Evolutionary conservation across 2,113 vertebrate genomes (phyloP), one percentile per base, ranked within the genome.

Genomic region (Phoxinus phoxinus): DNA sequence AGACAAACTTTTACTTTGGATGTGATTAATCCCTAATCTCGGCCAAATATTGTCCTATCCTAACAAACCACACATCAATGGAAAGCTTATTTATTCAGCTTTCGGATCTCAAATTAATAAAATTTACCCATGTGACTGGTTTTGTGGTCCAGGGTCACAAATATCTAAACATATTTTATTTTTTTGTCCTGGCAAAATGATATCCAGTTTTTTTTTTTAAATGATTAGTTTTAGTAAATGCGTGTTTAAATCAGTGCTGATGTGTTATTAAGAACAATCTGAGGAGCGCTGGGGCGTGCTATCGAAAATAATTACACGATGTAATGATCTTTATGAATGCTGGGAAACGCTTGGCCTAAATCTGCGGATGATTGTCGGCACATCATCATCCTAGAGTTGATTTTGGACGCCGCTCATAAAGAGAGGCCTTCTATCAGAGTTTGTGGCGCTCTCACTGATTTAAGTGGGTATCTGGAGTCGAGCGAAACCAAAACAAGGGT

Each of bases 321-420:
- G 11, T 17, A 58, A 79, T 61, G 76, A n/a, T 81, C 35, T n/a
- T 79, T 4, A 65, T 65, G 78, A 65, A 63, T 82, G 80, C 80
- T 82, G 80, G 80, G 80, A 82, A 82, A 32, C 13, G 80, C 44
- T 82, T 82, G 80, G 61, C 63, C 46, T 35, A 27, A 35, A 19
- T 58, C 19, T 37, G 21, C 9, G 4, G 10, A 69, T 51, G 25
- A 82, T 48, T 82, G 19, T 82, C 63, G 53, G 80, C 44, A 82
- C 80, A 82, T 82, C 61, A 82, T 69, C 61, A 82, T 23, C 23
- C 5, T 13, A 1, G 19, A 25, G 80, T 82, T 82, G 80, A 32
- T 71, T 23, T 71, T 82, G 80, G 80, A 82, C 19, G 0, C 3
- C 2, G 6, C 59, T 67, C 59, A 21, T 37, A 81, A n/a, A 67